Evolutionary conservation across 2,797 vertebrate species (phyloP).

Genomic region (Eupleurogrammus muticus): DNA sequence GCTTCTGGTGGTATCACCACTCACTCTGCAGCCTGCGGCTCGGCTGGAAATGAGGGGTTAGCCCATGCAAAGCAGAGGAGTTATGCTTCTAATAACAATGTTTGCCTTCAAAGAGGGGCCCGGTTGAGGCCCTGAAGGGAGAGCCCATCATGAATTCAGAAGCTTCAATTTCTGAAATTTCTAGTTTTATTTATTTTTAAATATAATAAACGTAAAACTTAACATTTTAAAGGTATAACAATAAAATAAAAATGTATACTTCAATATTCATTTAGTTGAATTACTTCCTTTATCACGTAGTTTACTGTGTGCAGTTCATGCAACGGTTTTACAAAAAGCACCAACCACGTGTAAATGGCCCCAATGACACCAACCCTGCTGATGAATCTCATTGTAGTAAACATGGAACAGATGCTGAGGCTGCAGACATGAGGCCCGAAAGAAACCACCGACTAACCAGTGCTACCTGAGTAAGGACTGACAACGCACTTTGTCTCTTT

Average conservation of each 20-base stretch:
- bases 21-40: conserved; percentile 36
- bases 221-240: no score
- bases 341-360: conserved; percentile 22
- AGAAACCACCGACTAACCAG: conserved; percentile 61
- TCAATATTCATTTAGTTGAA: not conserved
- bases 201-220: not conserved
- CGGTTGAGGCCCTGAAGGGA: conserved; percentile 21
- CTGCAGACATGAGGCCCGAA: conserved; percentile 69
- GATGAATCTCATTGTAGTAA: conserved; percentile 53
- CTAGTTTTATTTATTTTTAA: not conserved
- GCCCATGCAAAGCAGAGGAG: conserved; percentile 22
- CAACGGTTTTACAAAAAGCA: conserved; percentile 17
- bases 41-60: conserved; percentile 42
- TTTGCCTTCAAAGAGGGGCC: conserved; percentile 35
- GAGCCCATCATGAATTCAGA: not conserved
- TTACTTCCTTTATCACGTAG: not conserved
- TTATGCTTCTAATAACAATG: conserved; percentile 54
- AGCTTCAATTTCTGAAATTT: not conserved
- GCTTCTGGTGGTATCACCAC: conserved; percentile 36
- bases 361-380: conserved; percentile 4
- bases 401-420: conserved; percentile 67
- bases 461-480: conserved; percentile 13
- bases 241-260: not conserved
- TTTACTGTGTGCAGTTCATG: not conserved
- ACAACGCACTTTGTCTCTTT: not conserved